Conservation (phyloP, 2,888 invertebrate genomes). For the Leptodirus hochenwartii region DNA sequence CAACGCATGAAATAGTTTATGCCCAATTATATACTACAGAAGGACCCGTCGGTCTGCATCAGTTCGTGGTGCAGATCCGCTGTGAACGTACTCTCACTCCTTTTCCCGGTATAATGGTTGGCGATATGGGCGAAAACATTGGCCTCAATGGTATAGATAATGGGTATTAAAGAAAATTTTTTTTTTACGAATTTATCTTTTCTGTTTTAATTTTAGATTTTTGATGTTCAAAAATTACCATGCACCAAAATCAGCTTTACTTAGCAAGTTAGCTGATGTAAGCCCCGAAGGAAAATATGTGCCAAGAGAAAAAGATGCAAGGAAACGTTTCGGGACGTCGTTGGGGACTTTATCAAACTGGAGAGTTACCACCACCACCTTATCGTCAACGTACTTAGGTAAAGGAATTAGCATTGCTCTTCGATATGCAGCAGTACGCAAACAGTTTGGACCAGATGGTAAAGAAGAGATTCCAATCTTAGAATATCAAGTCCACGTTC, state of each 20-base stretch:
- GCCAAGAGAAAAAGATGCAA: slow-evolving; percentile 62
- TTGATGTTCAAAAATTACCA: slow-evolving; percentile 63
- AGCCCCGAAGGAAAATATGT: slow-evolving; percentile 67
- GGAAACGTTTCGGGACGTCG: slow-evolving; percentile 68
- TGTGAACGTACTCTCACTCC: slow-evolving; percentile 57
- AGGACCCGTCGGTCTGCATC: slow-evolving; percentile 71
- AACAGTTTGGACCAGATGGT: slow-evolving; percentile 69
- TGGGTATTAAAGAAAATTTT: slow-evolving; percentile 16
- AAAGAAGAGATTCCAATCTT: slow-evolving; percentile 65
- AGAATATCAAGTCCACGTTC: slow-evolving; percentile 78
- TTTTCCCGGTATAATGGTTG: slow-evolving; percentile 71
- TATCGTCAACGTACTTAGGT: slow-evolving; percentile 41
- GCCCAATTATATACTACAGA: slow-evolving; percentile 75
- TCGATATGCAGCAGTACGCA: slow-evolving; percentile 70
- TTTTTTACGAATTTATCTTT: not conserved
- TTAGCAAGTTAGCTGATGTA: slow-evolving; percentile 78
- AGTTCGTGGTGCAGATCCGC: slow-evolving; percentile 73
- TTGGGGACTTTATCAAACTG: slow-evolving; percentile 70
- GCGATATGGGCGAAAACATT: slow-evolving; percentile 86
- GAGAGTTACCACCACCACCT: slow-evolving; percentile 53
- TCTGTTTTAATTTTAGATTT: slow-evolving; percentile 29
- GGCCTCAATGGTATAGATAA: slow-evolving; percentile 88
- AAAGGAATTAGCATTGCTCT: slow-evolving; percentile 69
- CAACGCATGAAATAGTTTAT: slow-evolving; percentile 75
- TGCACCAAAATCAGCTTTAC: slow-evolving; percentile 57